Evolutionary conservation across 2,113 vertebrate species (phyloP).

Genomic region (Larimichthys crocea): DNA sequence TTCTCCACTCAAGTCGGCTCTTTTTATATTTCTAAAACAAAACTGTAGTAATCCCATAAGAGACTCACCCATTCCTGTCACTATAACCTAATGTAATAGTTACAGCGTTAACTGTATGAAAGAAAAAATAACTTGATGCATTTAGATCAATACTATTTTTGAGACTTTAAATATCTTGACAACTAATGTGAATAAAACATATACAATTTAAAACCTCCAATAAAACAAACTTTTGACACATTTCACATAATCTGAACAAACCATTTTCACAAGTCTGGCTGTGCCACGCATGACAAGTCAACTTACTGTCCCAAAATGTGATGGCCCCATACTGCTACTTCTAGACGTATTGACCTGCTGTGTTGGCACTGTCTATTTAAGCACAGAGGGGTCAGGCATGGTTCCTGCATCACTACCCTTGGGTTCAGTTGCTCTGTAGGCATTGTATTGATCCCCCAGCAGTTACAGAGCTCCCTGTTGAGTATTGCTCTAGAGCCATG

Average conservation of each 20-base stretch:
- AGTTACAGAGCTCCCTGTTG: conserved; percentile 65
- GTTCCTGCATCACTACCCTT: conserved; percentile 50
- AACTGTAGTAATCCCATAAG: conserved; percentile 34
- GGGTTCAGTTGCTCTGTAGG: conserved; percentile 69
- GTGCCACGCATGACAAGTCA: conserved; percentile 68
- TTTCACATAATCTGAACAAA: conserved; percentile 12
- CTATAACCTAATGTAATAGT: conserved; percentile 30
- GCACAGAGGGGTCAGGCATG: conserved; percentile 48
- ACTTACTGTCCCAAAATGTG: conserved; percentile 62
- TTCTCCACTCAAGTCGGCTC: conserved; percentile 33
- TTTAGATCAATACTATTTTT: not conserved
- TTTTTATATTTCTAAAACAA: conserved; percentile 43
- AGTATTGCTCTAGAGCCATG: conserved; percentile 67
- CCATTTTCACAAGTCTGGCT: conserved; percentile 3
- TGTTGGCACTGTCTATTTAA: conserved; percentile 59
- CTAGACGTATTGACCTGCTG: conserved; percentile 77
- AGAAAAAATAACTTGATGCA: not conserved
- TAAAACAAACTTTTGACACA: conserved; percentile 1
- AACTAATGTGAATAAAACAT: not conserved
- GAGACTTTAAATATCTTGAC: not conserved
- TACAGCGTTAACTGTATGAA: not conserved
- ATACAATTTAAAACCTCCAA: not conserved
- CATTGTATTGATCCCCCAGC: conserved; percentile 81
- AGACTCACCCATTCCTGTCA: conserved; percentile 5
- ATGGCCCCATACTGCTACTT: conserved; percentile 73